Evolutionary conservation across 1,140 invertebrate genomes (phyloP).

Genomic region (Trichoplusia ni): DNA sequence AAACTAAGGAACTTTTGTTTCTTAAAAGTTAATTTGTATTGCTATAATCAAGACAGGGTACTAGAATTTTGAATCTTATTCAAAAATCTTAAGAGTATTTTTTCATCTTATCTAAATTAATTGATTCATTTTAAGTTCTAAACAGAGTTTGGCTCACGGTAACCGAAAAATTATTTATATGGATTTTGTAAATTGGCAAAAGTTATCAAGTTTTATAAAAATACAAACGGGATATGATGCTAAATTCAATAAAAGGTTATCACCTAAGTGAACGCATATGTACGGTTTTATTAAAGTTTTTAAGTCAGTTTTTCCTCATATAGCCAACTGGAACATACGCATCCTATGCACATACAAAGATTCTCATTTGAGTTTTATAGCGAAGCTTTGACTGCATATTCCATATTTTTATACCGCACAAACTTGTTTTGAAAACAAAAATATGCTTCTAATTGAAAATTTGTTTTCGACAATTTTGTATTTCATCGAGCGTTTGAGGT

Average conservation of each 20-base stretch:
- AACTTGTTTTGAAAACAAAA: background rate
- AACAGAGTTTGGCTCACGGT: too few relatives aligned
- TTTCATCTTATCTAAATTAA: too few relatives aligned
- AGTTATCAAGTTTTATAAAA: too few relatives aligned
- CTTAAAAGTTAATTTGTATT: background rate
- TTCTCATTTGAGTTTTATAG: constrained; percentile 52
- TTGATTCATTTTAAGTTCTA: too few relatives aligned
- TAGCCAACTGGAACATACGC: constrained; percentile 53
- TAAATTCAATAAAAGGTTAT: constrained; percentile 37
- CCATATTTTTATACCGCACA: background rate
- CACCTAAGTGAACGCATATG: constrained; percentile 41
- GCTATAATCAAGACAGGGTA: too few relatives aligned
- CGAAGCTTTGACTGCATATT: constrained; percentile 32
- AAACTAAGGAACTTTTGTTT: constrained; percentile 3
- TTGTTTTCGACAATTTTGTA: too few relatives aligned
- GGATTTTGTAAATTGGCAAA: too few relatives aligned
- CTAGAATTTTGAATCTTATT: too few relatives aligned
- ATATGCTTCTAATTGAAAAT: too few relatives aligned
- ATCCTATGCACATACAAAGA: constrained; percentile 38
- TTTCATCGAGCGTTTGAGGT: too few relatives aligned
- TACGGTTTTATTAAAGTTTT: constrained; percentile 55
- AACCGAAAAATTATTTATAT: too few relatives aligned
- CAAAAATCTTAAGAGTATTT: too few relatives aligned
- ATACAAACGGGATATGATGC: background rate
- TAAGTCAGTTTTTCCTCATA: constrained; percentile 51